Base-by-base conservation (phyloP, 1,140 invertebrate species). In the Pseudomyrmex cubaensis region DNA sequence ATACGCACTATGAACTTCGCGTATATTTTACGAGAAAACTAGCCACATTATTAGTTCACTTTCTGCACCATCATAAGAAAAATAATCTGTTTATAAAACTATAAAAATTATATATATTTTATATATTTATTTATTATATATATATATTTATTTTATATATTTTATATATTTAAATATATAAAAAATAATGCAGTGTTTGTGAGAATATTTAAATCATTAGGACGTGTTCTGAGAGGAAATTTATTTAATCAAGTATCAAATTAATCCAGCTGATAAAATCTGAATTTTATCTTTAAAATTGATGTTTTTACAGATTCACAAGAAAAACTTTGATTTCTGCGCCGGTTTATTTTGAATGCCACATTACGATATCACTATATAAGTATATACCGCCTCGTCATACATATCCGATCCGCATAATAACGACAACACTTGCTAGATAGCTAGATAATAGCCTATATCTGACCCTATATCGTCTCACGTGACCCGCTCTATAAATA, bases 401-500 rank as follows among this genome's bases (percentile, higher is more conserved):
- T 25, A 48, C 25, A 25, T 66, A 66, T 46, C 54, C 76, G 54
- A 80, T 80, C 66, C 63, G 52, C 35, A 35, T 35, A 25, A 50
- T 9, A 52, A 13, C 50, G 54, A 59, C 66, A 80, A 72, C 59
- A 25, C 52, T 10, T 22, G 64, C 44, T 70, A 66, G 54, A 13
- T 25, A 22, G 20, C 52, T 22, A 48, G 74, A 44, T 56, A 13
- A 25, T 52, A 22, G 15, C 0, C 20, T 20, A 20, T 20, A 20
- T 20, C 76, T 80, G 76, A 80, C 54, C 66, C 76, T 80, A 61
- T 48, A 52, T 2, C 46, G 7, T 57, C 64, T 15, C 66, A 48
- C 25, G 50, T 56, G 76, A 70, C 66, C 66, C 50, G 76, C 46
- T 72, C 76, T 66, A 80, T 80, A 80, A 80, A 80, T 80, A 80